Base-by-base conservation (phyloP, 2,113 vertebrate species). In the Istiophorus platypterus region DNA sequence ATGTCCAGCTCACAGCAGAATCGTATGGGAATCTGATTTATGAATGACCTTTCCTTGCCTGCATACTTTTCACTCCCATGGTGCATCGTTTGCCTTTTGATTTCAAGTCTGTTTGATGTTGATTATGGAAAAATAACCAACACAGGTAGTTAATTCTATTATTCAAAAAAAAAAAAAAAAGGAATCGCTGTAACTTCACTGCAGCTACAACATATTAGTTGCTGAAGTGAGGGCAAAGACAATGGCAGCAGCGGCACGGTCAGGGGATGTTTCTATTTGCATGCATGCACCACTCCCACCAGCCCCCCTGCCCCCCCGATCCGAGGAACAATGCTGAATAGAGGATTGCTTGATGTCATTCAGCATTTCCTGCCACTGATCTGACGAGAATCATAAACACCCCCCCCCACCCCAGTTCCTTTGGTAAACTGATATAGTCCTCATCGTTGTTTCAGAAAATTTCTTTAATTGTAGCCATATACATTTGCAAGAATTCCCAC, bases 251-350 rank as follows among this genome's bases (percentile, higher is more conserved):
- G 82, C 62, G 31, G 63, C 72, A 29, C 39, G 84, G 68, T 61
- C 73, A 72, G 67, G 62, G 72, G 85, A 90, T 75, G 84, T 81
- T 84, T 89, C 76, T 86, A 58, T 90, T 81, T 89, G 78, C 77
- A 86, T 59, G 69, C 41, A 24, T n/a, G 62, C 81, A 82, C 52
- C 74, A 57, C 85, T 77, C 73, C 75, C 84, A 63, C 61, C 64
- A 73, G 67, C 52, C 76, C 62, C 71, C 73, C 62, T 63, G n/a
- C n/a, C n/a, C n/a, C n/a, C 76, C 73, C 29, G 57, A 75, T 78
- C 68, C 24, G 11, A 29, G 72, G 80, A 91, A 93, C 93, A 94
- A 92, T 94, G 74, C 70, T 86, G 70, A 86, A 92, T 90, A 84
- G 81, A 91, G 77, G 67, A 68, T 67, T 61, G 79, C 79, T 85